phyloP scores from a whole-genome alignment of 2,113 vertebrate species.

The Podiceps cristatus region DNA sequence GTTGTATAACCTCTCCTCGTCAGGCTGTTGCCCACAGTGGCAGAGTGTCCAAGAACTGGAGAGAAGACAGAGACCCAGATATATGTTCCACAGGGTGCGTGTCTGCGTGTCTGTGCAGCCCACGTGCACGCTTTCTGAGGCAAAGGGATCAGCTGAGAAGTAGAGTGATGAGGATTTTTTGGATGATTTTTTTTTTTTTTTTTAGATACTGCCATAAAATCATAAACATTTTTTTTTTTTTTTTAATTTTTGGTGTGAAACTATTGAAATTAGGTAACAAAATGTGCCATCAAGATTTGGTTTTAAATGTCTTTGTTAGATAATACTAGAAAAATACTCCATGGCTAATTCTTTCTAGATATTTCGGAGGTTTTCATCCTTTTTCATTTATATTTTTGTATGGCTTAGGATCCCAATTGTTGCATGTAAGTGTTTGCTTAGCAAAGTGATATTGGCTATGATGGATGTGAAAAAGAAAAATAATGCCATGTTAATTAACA shows the following conservation, averaged over 20 bases:
- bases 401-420: neutral
- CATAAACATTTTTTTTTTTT: neutral
- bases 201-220: neutral
- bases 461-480: neutral
- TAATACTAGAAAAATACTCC: neutral
- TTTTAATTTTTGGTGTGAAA: neutral
- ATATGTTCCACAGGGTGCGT: rapidly evolving
- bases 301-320: neutral
- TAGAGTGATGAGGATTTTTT: neutral
- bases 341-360: neutral
- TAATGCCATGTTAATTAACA: neutral
- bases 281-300: neutral
- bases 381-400: neutral
- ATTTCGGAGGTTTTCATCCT: neutral
- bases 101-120: rapidly evolving
- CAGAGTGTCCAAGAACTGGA: neutral
- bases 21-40: neutral
- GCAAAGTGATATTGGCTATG: neutral
- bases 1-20: neutral
- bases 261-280: neutral
- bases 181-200: neutral
- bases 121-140: rapidly evolving
- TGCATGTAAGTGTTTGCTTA: neutral
- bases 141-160: neutral
- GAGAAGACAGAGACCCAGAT: neutral